These are phyloP conservation scores for Hesperophylax magnus DNA, from an alignment of 1,140 invertebrate species.

Conservation along the genomic window DNA sequence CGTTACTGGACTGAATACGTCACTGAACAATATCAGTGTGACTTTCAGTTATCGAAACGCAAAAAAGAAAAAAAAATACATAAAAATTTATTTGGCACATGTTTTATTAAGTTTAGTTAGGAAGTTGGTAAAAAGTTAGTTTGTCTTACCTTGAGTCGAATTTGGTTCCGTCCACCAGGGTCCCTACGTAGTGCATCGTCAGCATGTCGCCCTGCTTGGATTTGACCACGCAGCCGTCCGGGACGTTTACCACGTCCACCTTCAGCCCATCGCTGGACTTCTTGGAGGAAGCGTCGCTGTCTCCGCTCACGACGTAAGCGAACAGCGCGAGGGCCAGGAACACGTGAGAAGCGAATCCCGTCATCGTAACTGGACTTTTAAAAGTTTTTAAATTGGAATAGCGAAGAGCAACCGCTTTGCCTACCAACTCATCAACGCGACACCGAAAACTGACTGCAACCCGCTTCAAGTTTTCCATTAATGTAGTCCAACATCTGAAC, in stretches of 20 bases:
- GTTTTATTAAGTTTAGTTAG: too few species aligned
- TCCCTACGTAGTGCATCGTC: slow-evolving; percentile 95
- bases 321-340: slow-evolving; percentile 67
- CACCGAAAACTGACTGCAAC: slow-evolving; percentile 52
- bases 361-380: slow-evolving; percentile 19
- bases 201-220: slow-evolving; percentile 91
- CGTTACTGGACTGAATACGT: too few species aligned
- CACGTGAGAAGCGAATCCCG: slow-evolving; percentile 60
- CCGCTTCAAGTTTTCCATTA: slow-evolving; percentile 49
- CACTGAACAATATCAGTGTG: too few species aligned
- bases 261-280: slow-evolving; percentile 75
- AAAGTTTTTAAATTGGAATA: slow-evolving; percentile 9
- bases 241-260: slow-evolving; percentile 83
- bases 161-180: slow-evolving; percentile 88
- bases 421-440: slow-evolving; percentile 38
- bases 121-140: background rate
- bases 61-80: too few species aligned
- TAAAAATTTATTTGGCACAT: too few species aligned
- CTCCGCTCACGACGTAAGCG: slow-evolving; percentile 64
- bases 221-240: slow-evolving; percentile 85
- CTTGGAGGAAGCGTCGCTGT: slow-evolving; percentile 60
- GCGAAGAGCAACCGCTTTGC: background rate
- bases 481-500: slow-evolving; percentile 40
- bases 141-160: slow-evolving; percentile 91
- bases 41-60: too few species aligned